Conservation (phyloP, 2,888 invertebrate species). For the Nephrotoma flavescens region DNA sequence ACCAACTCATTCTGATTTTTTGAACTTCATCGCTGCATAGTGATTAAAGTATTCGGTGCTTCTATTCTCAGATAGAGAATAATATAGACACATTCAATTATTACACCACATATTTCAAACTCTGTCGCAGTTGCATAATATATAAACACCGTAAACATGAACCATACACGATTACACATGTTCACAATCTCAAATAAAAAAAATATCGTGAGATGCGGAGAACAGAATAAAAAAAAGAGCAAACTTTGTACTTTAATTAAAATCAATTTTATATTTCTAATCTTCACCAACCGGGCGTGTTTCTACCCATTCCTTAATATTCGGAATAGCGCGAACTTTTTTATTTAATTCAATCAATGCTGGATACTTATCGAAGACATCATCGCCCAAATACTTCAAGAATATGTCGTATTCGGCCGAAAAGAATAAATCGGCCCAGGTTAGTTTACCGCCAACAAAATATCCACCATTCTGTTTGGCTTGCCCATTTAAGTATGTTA, state of each 20-base stretch:
- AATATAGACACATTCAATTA: no score
- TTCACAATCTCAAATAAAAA: no score
- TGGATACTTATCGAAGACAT: not conserved
- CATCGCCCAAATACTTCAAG: not conserved
- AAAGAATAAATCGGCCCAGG: not conserved
- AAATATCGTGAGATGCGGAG: no score
- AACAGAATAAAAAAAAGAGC: no score
- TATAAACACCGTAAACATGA: no score
- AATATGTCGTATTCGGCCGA: not conserved
- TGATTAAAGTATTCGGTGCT: no score
- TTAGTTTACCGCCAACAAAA: not conserved
- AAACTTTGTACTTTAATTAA: not conserved
- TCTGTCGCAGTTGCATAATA: no score
- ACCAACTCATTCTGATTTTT: no score
- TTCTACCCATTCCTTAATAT: not conserved
- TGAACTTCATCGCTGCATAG: no score
- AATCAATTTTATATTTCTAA: not conserved
- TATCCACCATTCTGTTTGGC: not conserved
- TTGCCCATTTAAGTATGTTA: not conserved
- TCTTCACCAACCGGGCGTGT: not conserved
- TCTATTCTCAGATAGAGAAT: no score
- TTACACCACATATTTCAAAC: no score
- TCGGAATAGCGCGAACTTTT: not conserved
- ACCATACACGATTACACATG: no score
- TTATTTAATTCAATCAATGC: not conserved